Evolutionary conservation across 2,888 invertebrate species (phyloP).

Genomic region (Lasioglossum villosulum): DNA sequence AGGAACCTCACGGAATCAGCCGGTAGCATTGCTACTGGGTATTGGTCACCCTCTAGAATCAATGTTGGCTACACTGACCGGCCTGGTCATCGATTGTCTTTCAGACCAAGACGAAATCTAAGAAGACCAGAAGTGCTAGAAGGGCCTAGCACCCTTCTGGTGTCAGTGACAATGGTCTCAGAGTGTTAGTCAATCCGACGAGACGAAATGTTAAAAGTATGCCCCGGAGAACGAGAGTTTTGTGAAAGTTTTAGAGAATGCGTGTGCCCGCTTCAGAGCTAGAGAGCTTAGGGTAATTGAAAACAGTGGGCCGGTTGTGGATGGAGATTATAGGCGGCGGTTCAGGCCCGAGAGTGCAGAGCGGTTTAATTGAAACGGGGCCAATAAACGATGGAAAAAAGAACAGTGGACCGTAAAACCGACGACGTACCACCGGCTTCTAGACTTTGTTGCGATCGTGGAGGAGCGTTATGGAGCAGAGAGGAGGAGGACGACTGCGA

Average conservation of each 20-base stretch:
- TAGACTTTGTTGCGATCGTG: slow-evolving; percentile 60
- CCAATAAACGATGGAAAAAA: slow-evolving; percentile 43
- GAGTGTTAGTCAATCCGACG: not conserved
- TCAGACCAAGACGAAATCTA: no score
- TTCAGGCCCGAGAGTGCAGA: slow-evolving; percentile 1
- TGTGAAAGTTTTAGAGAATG: slow-evolving; percentile 60
- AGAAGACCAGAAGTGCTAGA: no score
- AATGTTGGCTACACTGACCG: no score
- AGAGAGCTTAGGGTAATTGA: slow-evolving; percentile 31
- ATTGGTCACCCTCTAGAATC: no score
- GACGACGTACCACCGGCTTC: slow-evolving; percentile 8
- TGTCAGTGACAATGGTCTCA: no score
- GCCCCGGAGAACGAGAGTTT: not conserved
- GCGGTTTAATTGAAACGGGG: slow-evolving; percentile 45
- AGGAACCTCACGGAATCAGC: no score
- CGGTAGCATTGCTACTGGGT: no score
- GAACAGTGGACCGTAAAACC: slow-evolving; percentile 45
- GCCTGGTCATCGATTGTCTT: no score
- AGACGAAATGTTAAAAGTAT: not conserved
- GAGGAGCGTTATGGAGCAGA: not conserved
- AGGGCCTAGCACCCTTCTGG: no score
- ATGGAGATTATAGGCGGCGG: slow-evolving; percentile 16
- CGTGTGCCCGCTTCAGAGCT: slow-evolving; percentile 14
- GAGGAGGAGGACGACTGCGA: not conserved
- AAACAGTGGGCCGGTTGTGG: slow-evolving; percentile 27